Base-by-base conservation (phyloP, 1,140 invertebrate species). In the Drosophila orosa region DNA sequence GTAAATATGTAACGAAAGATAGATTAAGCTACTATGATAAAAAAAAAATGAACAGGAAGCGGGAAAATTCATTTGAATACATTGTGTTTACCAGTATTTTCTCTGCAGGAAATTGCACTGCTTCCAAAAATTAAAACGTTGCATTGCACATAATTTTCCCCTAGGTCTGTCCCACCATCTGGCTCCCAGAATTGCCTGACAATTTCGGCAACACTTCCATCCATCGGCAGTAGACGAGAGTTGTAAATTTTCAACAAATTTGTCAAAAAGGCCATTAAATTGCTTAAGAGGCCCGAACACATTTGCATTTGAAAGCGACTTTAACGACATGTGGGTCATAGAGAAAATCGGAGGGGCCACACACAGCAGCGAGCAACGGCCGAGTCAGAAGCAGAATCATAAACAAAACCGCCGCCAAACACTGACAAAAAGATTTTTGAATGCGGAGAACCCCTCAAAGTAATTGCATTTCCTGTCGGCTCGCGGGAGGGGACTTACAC, bases 381-480 rank as follows among this genome's bases (percentile, higher is more conserved):
- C 40, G 25, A 47, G 31, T 19, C 67, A 19, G 37, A 54, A 42
- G 31, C 67, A 33, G 31, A 65, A 75, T 75, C 73, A 75, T 58
- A 75, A 75, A 75, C 72, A 75, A 58, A 75, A 73, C 54, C 61
- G 39, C 72, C 47, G 52, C 54, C 71, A 75, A 75, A 66, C 50
- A 58, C 52, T 57, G 61, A 74, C 40, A 57, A 52, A 50, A 57
- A 55, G 57, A 37, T 44, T 60, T 62, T 47, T 44, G 37, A 72
- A 44, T 52, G 69, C 50, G 19, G 59, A 42, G 58, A 56, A 31
- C 72, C 72, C 61, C 47, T 39, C 52, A 67, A 76, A 76, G 61
- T 76, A 76, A 76, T 76, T 76, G 73, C 73, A 76, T 76, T 76
- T 76, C 73, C 73, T 67, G 73, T 76, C 62, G 35, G n/a, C 22